A percentile compares a stretch with the other conserved stretches of the same genome.
Evolutionary conservation across 1,140 invertebrate genomes (phyloP).

Genomic region (Manduca sexta): DNA sequence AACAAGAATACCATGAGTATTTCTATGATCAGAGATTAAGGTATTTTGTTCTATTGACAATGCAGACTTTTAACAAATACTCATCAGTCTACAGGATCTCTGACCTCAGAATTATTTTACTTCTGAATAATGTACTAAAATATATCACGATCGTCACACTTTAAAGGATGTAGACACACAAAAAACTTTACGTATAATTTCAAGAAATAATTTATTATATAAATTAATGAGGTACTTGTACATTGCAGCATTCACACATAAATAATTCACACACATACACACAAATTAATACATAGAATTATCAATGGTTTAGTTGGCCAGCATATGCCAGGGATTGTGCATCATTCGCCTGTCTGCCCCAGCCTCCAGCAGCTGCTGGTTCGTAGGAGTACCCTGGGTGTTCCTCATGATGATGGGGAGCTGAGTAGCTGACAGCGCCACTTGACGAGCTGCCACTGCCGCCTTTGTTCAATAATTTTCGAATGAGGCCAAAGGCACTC

Average conservation of each 20-base stretch:
- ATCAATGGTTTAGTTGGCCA: slow-evolving; percentile 63
- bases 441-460: slow-evolving; percentile 47
- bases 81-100: no score
- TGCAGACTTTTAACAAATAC: no score
- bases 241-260: slow-evolving; percentile 36
- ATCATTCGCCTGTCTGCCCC: slow-evolving; percentile 73
- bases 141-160: no score
- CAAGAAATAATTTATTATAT: slow-evolving; percentile 23
- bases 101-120: no score
- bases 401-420: slow-evolving; percentile 48
- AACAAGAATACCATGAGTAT: no score
- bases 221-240: slow-evolving; percentile 53
- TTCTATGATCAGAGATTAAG: no score
- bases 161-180: no score
- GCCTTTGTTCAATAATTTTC: slow-evolving; percentile 75
- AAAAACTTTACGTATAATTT: slow-evolving; percentile 1
- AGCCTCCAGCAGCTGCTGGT: slow-evolving; percentile 57
- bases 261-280: slow-evolving; percentile 39
- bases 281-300: slow-evolving; percentile 12
- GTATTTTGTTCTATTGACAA: no score
- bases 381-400: slow-evolving; percentile 61
- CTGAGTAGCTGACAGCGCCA: slow-evolving; percentile 23
- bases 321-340: slow-evolving; percentile 78
- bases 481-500: slow-evolving; percentile 81
- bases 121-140: no score